Evolutionary conservation across 1,140 invertebrate species (phyloP).

Genomic region (Centruroides vittatus): DNA sequence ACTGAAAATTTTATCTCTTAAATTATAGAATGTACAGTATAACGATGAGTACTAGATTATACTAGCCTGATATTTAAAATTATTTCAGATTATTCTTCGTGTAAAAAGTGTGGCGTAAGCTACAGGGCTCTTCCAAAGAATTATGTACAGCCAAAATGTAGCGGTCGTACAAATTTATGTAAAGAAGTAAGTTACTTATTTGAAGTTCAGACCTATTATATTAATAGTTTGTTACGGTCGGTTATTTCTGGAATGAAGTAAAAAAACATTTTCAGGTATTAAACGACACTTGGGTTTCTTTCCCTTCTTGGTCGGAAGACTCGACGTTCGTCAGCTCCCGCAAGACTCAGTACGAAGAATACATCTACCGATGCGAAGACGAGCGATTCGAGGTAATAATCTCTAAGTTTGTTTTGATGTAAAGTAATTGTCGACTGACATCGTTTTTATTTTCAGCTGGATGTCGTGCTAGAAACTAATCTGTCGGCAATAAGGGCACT

Average conservation of each 20-base stretch:
- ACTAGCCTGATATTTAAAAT: too few relatives aligned
- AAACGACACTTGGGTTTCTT: constrained; percentile 97
- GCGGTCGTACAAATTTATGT: constrained; percentile 74
- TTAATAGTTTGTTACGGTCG: too few relatives aligned
- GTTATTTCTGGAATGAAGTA: background rate
- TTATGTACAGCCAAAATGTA: constrained; percentile 66
- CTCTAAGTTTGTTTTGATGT: background rate
- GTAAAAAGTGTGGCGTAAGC: constrained; percentile 83
- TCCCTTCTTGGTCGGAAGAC: constrained; percentile 96
- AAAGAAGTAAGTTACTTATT: constrained; percentile 34
- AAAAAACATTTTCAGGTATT: constrained; percentile 36
- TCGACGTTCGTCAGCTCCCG: constrained; percentile 91
- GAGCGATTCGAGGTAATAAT: constrained; percentile 51
- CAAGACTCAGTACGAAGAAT: constrained; percentile 94
- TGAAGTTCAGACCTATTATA: too few relatives aligned
- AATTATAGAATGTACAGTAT: too few relatives aligned
- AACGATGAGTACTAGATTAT: too few relatives aligned
- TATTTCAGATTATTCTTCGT: constrained; percentile 57
- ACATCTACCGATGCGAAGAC: constrained; percentile 91
- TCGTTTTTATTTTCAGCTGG: constrained; percentile 40
- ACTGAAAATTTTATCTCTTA: too few relatives aligned
- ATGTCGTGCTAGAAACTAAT: constrained; percentile 94
- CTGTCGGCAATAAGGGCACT: constrained; percentile 79
- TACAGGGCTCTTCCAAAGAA: constrained; percentile 80
- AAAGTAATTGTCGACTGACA: background rate